Percentiles rank a stretch among this genome's conserved stretches.
Conservation (phyloP, 2,113 vertebrate species). For the Xiphophorus hellerii region DNA sequence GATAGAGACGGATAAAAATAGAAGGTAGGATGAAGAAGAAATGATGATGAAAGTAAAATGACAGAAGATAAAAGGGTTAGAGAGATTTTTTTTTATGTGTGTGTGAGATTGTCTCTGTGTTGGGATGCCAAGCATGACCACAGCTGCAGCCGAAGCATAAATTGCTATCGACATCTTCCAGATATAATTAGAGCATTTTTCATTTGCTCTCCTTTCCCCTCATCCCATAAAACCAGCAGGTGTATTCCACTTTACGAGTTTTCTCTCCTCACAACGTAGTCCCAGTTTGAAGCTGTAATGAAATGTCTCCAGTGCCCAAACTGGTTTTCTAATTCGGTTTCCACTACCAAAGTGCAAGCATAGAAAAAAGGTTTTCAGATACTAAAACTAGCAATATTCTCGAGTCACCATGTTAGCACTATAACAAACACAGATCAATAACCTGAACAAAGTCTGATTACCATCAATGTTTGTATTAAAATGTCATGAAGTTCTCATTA, state of each 20-base stretch:
- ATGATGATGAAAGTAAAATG: slow-evolving; percentile 19
- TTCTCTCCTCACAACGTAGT: background rate
- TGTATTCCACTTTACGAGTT: slow-evolving; percentile 16
- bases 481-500: no score
- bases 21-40: background rate
- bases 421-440: no score
- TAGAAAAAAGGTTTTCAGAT: no score
- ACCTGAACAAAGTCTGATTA: no score
- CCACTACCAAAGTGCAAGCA: no score
- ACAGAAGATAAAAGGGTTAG: slow-evolving; percentile 16
- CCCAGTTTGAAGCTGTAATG: background rate
- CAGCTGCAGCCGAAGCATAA: background rate
- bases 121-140: background rate
- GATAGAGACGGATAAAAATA: background rate
- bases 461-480: no score
- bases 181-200: slow-evolving; percentile 18
- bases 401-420: no score
- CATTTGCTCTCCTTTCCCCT: background rate
- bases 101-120: background rate
- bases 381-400: no score
- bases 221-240: slow-evolving; percentile 25
- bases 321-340: no score
- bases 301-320: background rate
- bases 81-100: background rate
- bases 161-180: slow-evolving; percentile 16